These are phyloP conservation scores for Festucalex cinctus DNA, from an alignment of 2,113 vertebrate species.

Conservation along the genomic window DNA sequence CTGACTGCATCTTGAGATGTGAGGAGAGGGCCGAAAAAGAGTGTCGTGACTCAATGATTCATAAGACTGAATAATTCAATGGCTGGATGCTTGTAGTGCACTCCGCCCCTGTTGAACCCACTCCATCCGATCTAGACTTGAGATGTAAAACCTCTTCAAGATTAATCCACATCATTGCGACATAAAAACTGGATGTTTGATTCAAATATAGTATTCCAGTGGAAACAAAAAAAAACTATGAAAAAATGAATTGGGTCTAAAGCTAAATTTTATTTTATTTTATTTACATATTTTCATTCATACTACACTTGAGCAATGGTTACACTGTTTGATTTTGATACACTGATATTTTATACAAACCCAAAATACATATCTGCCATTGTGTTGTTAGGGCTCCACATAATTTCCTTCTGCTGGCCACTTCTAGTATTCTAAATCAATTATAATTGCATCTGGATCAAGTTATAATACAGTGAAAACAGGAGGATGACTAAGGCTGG, in stretches of 20 bases:
- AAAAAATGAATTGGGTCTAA: background rate
- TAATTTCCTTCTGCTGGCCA: background rate
- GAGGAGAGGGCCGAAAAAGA: conserved; percentile 61
- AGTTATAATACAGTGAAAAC: conserved; percentile 45
- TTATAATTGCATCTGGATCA: conserved; percentile 43
- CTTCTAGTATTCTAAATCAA: conserved; percentile 31
- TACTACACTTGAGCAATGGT: background rate
- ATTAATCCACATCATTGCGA: conserved; percentile 5
- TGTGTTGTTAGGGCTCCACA: background rate
- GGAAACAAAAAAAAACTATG: background rate
- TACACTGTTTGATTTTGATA: background rate
- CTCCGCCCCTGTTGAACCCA: conserved; percentile 62
- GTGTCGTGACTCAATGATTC: conserved; percentile 71
- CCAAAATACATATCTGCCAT: background rate
- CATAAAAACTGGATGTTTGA: background rate
- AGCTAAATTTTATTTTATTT: background rate
- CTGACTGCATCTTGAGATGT: conserved; percentile 38
- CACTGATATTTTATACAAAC: background rate
- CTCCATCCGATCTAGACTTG: conserved; percentile 35
- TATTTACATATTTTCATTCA: background rate
- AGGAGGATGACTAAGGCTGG: conserved; percentile 45
- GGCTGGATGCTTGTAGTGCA: conserved; percentile 65
- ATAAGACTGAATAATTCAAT: conserved; percentile 76
- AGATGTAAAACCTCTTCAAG: conserved; percentile 34
- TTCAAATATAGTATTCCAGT: background rate